Evolutionary conservation across 2,797 vertebrate genomes (phyloP).

Genomic region (Varecia variegata): DNA sequence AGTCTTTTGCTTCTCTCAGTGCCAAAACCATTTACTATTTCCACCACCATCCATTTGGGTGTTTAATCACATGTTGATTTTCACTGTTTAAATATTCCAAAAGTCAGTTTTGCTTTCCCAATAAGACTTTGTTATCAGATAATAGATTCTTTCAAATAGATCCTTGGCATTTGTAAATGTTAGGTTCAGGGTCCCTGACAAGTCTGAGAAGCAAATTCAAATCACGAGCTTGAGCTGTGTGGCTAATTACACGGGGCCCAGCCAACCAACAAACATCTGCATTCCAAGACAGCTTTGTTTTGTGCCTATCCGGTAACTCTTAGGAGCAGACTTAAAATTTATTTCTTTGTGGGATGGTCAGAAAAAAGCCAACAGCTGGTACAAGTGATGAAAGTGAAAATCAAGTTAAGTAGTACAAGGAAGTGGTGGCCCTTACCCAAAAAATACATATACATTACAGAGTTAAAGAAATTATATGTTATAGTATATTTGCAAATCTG

Average conservation of each 20-base stretch:
- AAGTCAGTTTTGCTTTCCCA: neutral
- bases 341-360: neutral
- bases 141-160: neutral
- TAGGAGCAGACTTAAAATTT: neutral
- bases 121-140: neutral
- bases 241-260: neutral
- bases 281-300: neutral
- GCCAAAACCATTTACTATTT: neutral
- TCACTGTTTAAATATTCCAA: conserved; percentile 7
- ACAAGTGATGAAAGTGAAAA: neutral
- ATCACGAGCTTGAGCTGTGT: neutral
- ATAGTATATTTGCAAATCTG: neutral
- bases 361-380: neutral
- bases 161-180: neutral
- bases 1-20: neutral
- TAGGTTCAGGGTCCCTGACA: neutral
- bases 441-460: neutral
- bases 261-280: neutral
- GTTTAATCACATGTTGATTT: neutral
- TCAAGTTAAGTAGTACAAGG: neutral
- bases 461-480: neutral
- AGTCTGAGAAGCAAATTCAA: conserved; percentile 25
- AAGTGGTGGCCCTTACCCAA: neutral
- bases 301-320: neutral
- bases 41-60: neutral